Base-by-base conservation (phyloP, 2,888 invertebrate species). In the Megastigmus dorsalis region DNA sequence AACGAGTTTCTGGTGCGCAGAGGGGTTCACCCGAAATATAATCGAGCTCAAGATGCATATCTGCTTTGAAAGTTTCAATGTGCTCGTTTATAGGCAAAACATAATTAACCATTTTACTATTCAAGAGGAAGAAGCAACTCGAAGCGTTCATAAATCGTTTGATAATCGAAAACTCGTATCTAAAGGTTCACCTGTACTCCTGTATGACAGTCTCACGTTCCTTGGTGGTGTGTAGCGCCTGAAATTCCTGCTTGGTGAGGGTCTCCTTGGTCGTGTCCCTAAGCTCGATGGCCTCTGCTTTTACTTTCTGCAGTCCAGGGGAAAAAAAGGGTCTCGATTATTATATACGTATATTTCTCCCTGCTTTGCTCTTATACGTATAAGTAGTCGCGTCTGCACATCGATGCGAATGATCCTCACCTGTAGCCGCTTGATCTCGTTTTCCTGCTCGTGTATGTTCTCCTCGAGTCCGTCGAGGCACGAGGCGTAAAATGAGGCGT, bases 381-480 rank as follows among this genome's bases (percentile, higher is more conserved):
- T 6, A 45, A 43, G 10, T n/a, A 55, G n/a, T 45, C 10, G 9
- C 23, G n/a, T n/a, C n/a, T n/a, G 13, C 15, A n/a, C 10, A n/a
- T 43, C 23, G 3, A 33, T 43, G 54, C 15, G 9, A 52, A 50
- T 69, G 4, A 7, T 23, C 7, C 5, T 60, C 78, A 92, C 93
- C 90, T 95, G 92, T 33, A 95, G 88, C 79, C 93, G 92, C 75
- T 91, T 90, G n/a, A 95, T 93, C 89, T 96, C 95, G 18, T 90
- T 89, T 77, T 92, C 92, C 82, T 95, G 95, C 55, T 92, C 92
- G 52, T 88, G 89, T 2, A 95, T 87, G 20, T 93, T 90, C 3
- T 92, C 91, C 84, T 94, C 94, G 38, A 95, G 89, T 57, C 91
- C 91, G n/a, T 90, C 88, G 20, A 95, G 89, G 10, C 93, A 93